A percentile compares a stretch with the other conserved stretches of the same genome.
Conservation (phyloP, 2,888 invertebrate species). For the Lepidonotus clava region DNA sequence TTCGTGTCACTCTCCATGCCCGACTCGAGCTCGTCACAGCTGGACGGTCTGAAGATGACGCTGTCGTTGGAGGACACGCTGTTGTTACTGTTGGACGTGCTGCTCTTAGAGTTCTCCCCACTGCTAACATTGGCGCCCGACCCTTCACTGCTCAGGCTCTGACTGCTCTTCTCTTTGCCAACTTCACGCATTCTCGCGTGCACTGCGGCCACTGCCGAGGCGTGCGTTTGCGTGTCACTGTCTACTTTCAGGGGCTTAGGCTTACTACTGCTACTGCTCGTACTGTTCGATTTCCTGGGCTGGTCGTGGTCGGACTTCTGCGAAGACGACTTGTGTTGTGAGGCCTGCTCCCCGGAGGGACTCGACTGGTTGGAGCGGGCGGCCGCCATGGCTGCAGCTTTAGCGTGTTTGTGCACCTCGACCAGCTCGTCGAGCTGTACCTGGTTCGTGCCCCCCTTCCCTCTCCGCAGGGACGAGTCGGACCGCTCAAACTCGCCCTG, state of each 20-base stretch:
- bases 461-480: conserved; percentile 7
- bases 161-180: conserved; percentile 57
- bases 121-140: conserved; percentile 56
- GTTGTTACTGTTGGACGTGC: conserved; percentile 66
- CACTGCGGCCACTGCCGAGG: conserved; percentile 54
- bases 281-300: conserved; percentile 16
- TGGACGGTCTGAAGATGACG: conserved; percentile 71
- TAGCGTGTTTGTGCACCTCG: conserved; percentile 4
- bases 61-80: conserved; percentile 76
- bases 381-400: conserved; percentile 51
- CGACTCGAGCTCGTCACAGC: conserved; percentile 67
- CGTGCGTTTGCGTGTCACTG: conserved; percentile 64
- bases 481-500: conserved; percentile 3
- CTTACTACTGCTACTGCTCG: not conserved
- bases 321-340: conserved; percentile 41
- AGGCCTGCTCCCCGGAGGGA: not conserved
- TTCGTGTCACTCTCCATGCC: conserved; percentile 58
- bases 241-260: conserved; percentile 61
- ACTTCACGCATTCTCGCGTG: conserved; percentile 20
- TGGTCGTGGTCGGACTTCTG: not conserved
- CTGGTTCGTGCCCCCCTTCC: conserved; percentile 24
- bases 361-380: not conserved
- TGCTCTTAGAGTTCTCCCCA: conserved; percentile 55
- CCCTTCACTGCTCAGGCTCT: conserved; percentile 58
- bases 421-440: conserved; percentile 26